Base-by-base conservation (phyloP, 2,797 vertebrate species). In the Xiphorhynchus erythropygius region DNA sequence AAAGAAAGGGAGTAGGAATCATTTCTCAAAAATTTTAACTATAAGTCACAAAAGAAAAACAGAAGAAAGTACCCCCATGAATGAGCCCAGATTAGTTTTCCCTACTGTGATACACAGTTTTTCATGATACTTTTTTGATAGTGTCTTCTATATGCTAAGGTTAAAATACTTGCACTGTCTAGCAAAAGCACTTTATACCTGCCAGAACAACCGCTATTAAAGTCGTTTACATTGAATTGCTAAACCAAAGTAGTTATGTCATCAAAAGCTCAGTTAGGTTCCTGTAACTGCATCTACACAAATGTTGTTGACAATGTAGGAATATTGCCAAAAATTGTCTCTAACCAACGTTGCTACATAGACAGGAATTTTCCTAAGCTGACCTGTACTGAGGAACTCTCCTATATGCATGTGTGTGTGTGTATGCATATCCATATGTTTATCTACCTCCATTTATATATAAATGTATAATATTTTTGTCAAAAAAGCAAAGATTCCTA, bases 241-340 rank as follows among this genome's bases (percentile, higher is more conserved):
- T 93, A 84, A 90, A 94, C 70, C 69, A 50, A 95, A 74, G 71
- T 24, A 74, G 49, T 92, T 93, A 92, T 46, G 24, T 70, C 42
- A 82, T 79, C 63, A 73, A 44, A 83, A 91, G 28, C 47, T 78
- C 52, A 22, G 35, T 59, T 52, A 63, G 44, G 37, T 59, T 93
- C 28, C 49, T 90, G 37, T 79, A 89, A 56, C 28, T 82, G 32
- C 70, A 35, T 76, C 77, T 90, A 67, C 63, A 73, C 32, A 57
- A 46, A 11, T 63, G n/a, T 25, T 89, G 42, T 68, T 89, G 71
- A 63, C 2, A 6, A 44, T n/a, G 68, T 37, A 73, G 23, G 39
- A 75, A 65, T 62, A 32, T 19, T 76, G 24, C 18, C 14, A 85
- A 62, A 95, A 71, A 10, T 10, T 32, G 0, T 37, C 23, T 81